Evolutionary conservation across 92 coral and sea anemone species (phyloP).

Genomic region (Isaurus tuberculatus): DNA sequence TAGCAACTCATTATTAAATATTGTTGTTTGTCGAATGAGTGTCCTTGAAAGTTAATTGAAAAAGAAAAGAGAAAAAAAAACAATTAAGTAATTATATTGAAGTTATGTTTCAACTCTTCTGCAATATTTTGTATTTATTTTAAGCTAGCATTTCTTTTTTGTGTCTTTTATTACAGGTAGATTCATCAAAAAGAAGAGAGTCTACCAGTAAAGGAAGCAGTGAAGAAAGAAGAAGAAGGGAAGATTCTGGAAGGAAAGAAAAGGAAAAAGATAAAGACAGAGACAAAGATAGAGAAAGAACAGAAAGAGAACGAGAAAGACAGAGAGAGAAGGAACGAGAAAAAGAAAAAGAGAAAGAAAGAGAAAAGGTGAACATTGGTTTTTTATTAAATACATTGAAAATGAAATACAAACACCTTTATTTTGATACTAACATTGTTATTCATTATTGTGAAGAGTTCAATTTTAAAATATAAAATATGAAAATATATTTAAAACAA

Average conservation of each 20-base stretch:
- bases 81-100: conserved; percentile 11
- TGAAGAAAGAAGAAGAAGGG: conserved; percentile 75
- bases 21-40: not conserved
- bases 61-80: conserved; percentile 1
- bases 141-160: not conserved
- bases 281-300: conserved; percentile 47
- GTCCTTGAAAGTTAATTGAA: too few relatives aligned
- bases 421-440: too few relatives aligned
- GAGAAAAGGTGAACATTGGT: conserved; percentile 49
- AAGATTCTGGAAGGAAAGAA: conserved; percentile 52
- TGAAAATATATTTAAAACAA: too few relatives aligned
- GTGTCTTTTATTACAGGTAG: conserved; percentile 33
- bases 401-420: not conserved
- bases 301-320: conserved; percentile 55
- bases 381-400: not conserved
- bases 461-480: too few relatives aligned
- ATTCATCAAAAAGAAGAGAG: conserved; percentile 50
- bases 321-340: conserved; percentile 64
- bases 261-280: conserved; percentile 62
- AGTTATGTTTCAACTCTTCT: not conserved
- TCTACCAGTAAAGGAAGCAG: conserved; percentile 57
- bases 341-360: conserved; percentile 50
- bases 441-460: too few relatives aligned
- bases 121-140: not conserved
- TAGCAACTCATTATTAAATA: not conserved